Percentiles rank a stretch among this genome's conserved stretches.
Conservation (phyloP, 2,113 vertebrate species). For the Oryzias woworae region DNA sequence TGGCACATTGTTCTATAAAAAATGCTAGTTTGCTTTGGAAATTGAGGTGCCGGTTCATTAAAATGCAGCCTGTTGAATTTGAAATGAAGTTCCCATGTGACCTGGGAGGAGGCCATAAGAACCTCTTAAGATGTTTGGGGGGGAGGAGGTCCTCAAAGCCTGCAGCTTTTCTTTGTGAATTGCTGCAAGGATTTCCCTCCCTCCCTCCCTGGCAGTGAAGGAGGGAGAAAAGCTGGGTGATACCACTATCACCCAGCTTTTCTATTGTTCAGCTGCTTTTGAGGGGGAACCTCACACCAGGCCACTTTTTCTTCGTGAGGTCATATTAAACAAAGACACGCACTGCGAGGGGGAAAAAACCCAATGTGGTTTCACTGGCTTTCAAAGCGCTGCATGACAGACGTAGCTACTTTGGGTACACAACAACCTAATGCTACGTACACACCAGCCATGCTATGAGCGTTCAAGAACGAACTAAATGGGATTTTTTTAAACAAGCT, state of each 20-base stretch:
- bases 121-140: constrained; percentile 6
- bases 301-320: constrained; percentile 59
- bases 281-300: constrained; percentile 33
- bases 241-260: constrained; percentile 33
- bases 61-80: constrained; percentile 59
- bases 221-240: constrained; percentile 2
- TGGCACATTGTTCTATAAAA: constrained; percentile 59
- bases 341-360: constrained; percentile 19
- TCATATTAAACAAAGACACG: constrained; percentile 55
- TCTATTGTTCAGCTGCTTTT: constrained; percentile 42
- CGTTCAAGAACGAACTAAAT: no score
- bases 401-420: constrained; percentile 14
- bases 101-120: constrained; percentile 23
- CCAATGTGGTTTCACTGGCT: constrained; percentile 22
- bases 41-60: constrained; percentile 67
- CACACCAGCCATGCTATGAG: no score
- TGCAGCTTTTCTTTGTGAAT: constrained; percentile 19
- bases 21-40: constrained; percentile 63
- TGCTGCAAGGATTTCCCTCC: constrained; percentile 11
- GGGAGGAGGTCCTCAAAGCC: background rate
- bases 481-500: no score
- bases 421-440: background rate
- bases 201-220: constrained; percentile 24
- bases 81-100: constrained; percentile 56
- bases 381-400: constrained; percentile 18